These are phyloP conservation scores for Geococcyx californianus DNA, from an alignment of 2,113 vertebrate genomes.

Conservation along the genomic window DNA sequence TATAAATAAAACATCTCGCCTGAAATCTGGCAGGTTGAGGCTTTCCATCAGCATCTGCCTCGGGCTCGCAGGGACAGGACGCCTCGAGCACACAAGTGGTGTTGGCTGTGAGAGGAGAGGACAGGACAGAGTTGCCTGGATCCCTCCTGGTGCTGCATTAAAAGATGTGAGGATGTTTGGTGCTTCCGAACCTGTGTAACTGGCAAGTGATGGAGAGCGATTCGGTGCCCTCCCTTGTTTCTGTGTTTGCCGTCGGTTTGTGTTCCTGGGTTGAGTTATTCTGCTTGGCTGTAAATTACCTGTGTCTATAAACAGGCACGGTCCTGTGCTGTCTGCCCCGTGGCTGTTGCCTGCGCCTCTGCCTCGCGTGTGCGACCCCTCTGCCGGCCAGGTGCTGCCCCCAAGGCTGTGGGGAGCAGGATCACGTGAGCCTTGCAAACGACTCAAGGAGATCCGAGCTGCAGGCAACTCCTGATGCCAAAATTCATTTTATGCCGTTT, in stretches of 20 bases:
- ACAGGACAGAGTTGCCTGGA: rapidly evolving
- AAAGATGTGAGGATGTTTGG: background rate
- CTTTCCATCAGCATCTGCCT: background rate
- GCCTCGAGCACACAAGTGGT: background rate
- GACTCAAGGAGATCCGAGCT: background rate
- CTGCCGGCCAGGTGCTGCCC: rapidly evolving
- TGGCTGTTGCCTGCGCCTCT: rapidly evolving
- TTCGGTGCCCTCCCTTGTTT: background rate
- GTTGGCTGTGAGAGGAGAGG: background rate
- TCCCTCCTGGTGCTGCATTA: rapidly evolving
- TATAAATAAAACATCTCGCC: conserved; percentile 5
- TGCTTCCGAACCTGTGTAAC: background rate
- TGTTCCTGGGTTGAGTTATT: background rate
- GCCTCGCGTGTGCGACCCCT: rapidly evolving
- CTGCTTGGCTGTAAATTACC: background rate
- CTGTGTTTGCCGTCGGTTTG: background rate
- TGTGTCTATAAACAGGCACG: too few relatives aligned
- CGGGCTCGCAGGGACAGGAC: background rate
- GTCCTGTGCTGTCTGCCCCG: rapidly evolving
- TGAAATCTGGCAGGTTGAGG: background rate
- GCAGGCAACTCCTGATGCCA: background rate
- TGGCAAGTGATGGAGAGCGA: background rate
- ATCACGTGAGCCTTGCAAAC: rapidly evolving
- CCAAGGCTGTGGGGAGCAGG: background rate
- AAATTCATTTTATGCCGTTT: background rate